Evolutionary conservation across 53 echinoderm and acorn worm genomes (phyloP).

Genomic region (Arbacia lixula): DNA sequence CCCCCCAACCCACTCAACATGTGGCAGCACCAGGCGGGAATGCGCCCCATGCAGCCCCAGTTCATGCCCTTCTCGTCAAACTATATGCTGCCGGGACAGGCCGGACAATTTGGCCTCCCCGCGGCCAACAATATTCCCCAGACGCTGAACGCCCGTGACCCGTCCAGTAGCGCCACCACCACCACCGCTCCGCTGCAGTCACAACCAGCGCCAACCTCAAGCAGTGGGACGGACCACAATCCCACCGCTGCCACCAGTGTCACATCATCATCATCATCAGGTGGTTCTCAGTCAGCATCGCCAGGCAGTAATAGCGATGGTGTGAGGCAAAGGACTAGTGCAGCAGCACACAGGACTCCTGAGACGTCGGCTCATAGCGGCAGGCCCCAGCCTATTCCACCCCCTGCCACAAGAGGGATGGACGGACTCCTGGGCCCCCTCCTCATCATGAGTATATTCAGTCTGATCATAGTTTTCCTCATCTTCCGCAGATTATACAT

Average conservation of each 20-base stretch:
- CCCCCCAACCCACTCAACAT: constrained; percentile 69
- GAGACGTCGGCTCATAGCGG: constrained; percentile 9
- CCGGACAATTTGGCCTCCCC: constrained; percentile 39
- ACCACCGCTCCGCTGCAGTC: constrained; percentile 10
- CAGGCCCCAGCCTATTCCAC: neutral
- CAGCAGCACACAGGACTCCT: neutral
- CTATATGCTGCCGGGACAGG: constrained; percentile 65
- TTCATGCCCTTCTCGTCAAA: constrained; percentile 70
- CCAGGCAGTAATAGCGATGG: neutral
- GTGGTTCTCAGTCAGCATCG: constrained; percentile 1
- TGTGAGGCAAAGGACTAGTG: constrained; percentile 50
- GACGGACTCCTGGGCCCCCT: constrained; percentile 56
- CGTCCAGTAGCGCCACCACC: neutral
- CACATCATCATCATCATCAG: neutral
- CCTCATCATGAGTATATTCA: constrained; percentile 66
- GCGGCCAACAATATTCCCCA: neutral
- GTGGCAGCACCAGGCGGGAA: constrained; percentile 52
- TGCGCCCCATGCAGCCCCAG: constrained; percentile 44
- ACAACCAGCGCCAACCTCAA: constrained; percentile 9
- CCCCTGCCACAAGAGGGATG: neutral
- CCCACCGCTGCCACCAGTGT: neutral
- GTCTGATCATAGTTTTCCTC: constrained; percentile 70
- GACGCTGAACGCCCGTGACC: constrained; percentile 4
- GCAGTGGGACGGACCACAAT: constrained; percentile 4
- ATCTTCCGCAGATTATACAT: constrained; percentile 74